Evolutionary conservation across 2,113 vertebrate genomes (phyloP).

Genomic region (Lanius collurio): DNA sequence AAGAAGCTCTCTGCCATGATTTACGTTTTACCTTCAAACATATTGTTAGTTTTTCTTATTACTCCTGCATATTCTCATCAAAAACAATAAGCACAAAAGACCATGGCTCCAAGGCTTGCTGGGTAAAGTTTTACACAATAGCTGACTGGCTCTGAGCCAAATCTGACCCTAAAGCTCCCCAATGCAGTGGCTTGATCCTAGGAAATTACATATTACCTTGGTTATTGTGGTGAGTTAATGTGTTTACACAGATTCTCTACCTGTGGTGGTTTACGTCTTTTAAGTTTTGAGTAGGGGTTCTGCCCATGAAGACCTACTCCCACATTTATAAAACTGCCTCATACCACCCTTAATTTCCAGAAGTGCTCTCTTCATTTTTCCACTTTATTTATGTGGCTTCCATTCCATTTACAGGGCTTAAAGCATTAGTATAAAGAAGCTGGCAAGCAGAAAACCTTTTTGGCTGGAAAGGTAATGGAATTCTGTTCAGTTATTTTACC

Average conservation of each 20-base stretch:
- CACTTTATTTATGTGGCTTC: neutral
- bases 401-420: neutral
- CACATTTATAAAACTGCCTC: neutral
- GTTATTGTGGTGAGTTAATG: neutral
- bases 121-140: neutral
- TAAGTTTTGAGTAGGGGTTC: neutral
- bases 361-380: neutral
- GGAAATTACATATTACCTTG: neutral
- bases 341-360: neutral
- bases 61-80: neutral
- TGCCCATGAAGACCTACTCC: neutral
- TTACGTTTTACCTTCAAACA: neutral
- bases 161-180: neutral
- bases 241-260: neutral
- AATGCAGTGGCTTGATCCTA: neutral
- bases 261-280: neutral
- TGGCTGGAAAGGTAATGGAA: neutral
- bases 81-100: neutral
- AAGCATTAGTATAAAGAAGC: neutral
- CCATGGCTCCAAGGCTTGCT: neutral
- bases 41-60: neutral
- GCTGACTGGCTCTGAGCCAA: neutral
- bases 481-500: constrained; percentile 17
- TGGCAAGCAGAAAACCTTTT: neutral
- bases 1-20: neutral